These are phyloP conservation scores for Melanostoma mellinum DNA, from an alignment of 2,888 invertebrate genomes.

Conservation along the genomic window DNA sequence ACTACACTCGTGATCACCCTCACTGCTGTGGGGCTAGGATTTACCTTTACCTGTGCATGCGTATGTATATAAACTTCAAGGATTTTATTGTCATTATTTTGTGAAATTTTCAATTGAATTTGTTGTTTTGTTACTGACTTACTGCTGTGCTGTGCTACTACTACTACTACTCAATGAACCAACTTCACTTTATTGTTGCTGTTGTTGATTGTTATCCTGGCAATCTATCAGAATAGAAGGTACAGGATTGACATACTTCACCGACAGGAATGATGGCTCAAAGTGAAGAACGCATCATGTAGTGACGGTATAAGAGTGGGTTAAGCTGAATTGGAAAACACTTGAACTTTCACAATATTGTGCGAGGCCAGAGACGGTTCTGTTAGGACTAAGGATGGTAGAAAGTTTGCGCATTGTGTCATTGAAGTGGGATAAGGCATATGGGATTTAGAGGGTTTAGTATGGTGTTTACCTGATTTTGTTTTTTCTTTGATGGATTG, in stretches of 20 bases:
- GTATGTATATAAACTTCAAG: slow-evolving; percentile 25
- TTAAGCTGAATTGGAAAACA: slow-evolving; percentile 44
- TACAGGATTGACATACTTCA: slow-evolving; percentile 62
- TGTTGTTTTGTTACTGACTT: slow-evolving; percentile 23
- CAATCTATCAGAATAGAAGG: slow-evolving; percentile 51
- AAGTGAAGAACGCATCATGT: slow-evolving; percentile 21
- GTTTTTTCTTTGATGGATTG: slow-evolving; percentile 26
- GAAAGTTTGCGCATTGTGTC: slow-evolving; percentile 28
- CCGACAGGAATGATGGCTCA: slow-evolving; percentile 39
- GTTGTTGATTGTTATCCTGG: slow-evolving; percentile 52
- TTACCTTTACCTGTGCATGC: background rate
- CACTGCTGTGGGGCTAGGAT: background rate
- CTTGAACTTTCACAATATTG: slow-evolving; percentile 38
- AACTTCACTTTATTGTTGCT: background rate
- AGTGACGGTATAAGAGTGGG: slow-evolving; percentile 33
- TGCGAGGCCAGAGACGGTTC: background rate
- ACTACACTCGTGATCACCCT: background rate
- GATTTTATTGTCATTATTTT: slow-evolving; percentile 50
- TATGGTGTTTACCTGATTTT: slow-evolving; percentile 40
- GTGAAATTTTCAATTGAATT: slow-evolving; percentile 41
- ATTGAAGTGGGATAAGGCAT: background rate
- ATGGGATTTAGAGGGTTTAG: slow-evolving; percentile 33
- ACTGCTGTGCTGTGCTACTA: background rate
- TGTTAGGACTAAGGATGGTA: background rate
- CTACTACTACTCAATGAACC: background rate